phyloP scores from a whole-genome alignment of 2,888 invertebrate species.

The Sarcophaga caerulescens region DNA sequence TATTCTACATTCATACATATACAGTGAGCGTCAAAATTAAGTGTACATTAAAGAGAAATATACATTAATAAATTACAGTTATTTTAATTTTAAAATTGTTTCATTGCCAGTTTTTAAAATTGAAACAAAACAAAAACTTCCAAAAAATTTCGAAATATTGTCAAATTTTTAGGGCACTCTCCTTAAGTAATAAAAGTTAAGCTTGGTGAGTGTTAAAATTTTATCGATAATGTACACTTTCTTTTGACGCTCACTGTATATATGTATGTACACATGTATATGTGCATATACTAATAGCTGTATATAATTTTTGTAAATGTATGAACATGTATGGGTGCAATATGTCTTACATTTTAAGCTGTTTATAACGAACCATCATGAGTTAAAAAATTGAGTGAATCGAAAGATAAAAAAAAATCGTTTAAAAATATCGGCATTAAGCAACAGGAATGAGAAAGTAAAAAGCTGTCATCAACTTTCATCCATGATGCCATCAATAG shows the following conservation, averaged over 20 bases:
- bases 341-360: conserved; percentile 19
- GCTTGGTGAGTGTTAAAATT: too few species aligned
- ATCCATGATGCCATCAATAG: conserved; percentile 3
- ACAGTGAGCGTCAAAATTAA: too few species aligned
- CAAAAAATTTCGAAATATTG: neutral
- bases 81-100: too few species aligned
- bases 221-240: too few species aligned
- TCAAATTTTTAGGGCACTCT: too few species aligned
- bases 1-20: too few species aligned
- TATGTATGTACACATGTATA: neutral
- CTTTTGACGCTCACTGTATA: neutral
- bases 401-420: conserved; percentile 1
- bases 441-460: conserved; percentile 39
- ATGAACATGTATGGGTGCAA: neutral
- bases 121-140: too few species aligned
- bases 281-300: conserved; percentile 32
- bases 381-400: conserved; percentile 24
- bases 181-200: too few species aligned
- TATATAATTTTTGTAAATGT: neutral
- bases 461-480: conserved; percentile 29
- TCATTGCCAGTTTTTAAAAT: neutral
- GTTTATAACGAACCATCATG: conserved; percentile 53
- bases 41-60: too few species aligned
- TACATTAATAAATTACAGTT: too few species aligned
- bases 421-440: conserved; percentile 39